Conservation (phyloP, 2,113 vertebrate species). For the Varanus salvator region DNA sequence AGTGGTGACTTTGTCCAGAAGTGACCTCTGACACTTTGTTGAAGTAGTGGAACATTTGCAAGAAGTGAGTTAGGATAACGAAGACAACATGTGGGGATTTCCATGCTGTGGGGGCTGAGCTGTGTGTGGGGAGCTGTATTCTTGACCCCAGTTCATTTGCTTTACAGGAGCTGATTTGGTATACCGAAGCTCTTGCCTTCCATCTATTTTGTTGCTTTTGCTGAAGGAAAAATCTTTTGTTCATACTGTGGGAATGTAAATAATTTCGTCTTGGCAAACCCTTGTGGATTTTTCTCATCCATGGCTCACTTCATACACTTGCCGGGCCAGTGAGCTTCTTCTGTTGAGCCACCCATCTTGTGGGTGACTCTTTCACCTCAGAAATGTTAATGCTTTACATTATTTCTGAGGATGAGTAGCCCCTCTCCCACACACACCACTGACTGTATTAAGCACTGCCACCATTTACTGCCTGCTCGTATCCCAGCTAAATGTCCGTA, state of each 20-base stretch:
- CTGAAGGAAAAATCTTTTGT: constrained; percentile 51
- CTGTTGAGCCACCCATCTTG: neutral
- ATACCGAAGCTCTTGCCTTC: constrained; percentile 41
- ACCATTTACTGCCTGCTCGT: neutral
- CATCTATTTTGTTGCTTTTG: constrained; percentile 61
- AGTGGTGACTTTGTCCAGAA: neutral
- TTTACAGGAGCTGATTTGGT: constrained; percentile 35
- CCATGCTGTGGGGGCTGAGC: constrained; percentile 8
- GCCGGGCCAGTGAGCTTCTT: neutral
- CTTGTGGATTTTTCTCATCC: neutral
- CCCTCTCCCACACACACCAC: neutral
- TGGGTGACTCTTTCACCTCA: neutral
- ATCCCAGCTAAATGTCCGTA: neutral
- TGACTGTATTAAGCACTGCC: neutral
- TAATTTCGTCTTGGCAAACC: neutral
- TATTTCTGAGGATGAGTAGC: neutral
- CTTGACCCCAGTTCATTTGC: constrained; percentile 43
- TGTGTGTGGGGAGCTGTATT: constrained; percentile 9
- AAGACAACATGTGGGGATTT: constrained; percentile 21
- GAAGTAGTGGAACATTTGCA: constrained; percentile 22
- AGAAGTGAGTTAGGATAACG: neutral
- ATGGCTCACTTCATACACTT: neutral
- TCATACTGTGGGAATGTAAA: neutral
- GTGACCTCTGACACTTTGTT: constrained; percentile 21
- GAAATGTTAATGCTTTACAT: neutral